Evolutionary conservation across 2,888 invertebrate species (phyloP).

Genomic region (Hydraecia micacea): DNA sequence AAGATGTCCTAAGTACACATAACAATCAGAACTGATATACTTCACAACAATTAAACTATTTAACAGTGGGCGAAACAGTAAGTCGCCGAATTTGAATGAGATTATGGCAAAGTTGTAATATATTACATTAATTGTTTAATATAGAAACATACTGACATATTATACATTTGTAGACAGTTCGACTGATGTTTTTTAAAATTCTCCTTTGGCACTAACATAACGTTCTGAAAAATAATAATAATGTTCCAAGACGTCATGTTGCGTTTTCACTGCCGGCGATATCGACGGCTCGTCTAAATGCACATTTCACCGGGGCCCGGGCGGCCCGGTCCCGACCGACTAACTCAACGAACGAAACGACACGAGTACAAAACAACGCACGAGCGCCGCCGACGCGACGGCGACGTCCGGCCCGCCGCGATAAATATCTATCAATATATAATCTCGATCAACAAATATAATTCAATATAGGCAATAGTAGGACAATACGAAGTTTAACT

Average conservation of each 20-base stretch:
- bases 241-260: constrained; percentile 67
- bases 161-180: constrained; percentile 53
- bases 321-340: constrained; percentile 78
- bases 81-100: constrained; percentile 28
- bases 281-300: constrained; percentile 72
- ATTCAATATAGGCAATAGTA: constrained; percentile 85
- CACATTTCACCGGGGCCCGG: constrained; percentile 57
- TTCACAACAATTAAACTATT: constrained; percentile 51
- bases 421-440: constrained; percentile 88
- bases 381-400: constrained; percentile 77
- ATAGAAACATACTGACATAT: constrained; percentile 32
- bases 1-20: constrained; percentile 61
- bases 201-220: constrained; percentile 79
- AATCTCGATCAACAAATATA: constrained; percentile 86
- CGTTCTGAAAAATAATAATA: constrained; percentile 71
- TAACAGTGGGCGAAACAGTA: constrained; percentile 21
- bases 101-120: constrained; percentile 46
- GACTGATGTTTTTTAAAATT: constrained; percentile 57
- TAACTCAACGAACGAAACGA: constrained; percentile 75
- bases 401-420: constrained; percentile 81
- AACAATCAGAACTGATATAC: constrained; percentile 51
- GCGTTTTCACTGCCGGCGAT: constrained; percentile 82
- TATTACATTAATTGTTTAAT: constrained; percentile 35
- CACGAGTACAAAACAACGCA: constrained; percentile 71
- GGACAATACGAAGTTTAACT: constrained; percentile 83